Conservation (phyloP, 2,888 invertebrate genomes). For the Atrina japonica region DNA sequence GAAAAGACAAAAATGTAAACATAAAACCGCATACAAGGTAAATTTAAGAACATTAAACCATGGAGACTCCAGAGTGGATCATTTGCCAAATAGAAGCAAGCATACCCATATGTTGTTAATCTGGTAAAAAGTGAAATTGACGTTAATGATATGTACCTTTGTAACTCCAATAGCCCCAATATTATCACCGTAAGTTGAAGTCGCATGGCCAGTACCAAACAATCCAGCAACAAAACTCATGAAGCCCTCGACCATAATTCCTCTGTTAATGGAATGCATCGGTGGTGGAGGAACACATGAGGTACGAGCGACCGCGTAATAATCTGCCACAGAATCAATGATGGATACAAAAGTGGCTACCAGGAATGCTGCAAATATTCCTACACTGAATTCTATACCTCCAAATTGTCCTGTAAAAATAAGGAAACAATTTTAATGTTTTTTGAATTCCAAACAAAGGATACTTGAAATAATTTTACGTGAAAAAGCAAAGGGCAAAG, state of each 20-base stretch:
- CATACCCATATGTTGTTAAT: too few relatives aligned
- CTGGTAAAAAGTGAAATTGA: too few relatives aligned
- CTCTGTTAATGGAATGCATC: conserved; percentile 91
- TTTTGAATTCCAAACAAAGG: neutral
- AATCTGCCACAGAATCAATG: conserved; percentile 87
- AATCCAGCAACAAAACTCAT: conserved; percentile 90
- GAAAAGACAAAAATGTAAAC: too few relatives aligned
- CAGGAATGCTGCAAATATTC: conserved; percentile 62
- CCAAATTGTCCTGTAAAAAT: conserved; percentile 67
- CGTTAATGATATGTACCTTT: too few relatives aligned
- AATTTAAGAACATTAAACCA: too few relatives aligned
- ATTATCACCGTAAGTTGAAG: conserved; percentile 93
- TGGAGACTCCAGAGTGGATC: too few relatives aligned
- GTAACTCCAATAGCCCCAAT: conserved; percentile 94
- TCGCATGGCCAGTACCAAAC: conserved; percentile 92
- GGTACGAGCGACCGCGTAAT: conserved; percentile 89
- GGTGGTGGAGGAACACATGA: conserved; percentile 90
- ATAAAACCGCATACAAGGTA: too few relatives aligned
- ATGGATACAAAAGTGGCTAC: conserved; percentile 66
- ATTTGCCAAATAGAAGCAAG: too few relatives aligned
- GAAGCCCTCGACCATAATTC: conserved; percentile 86
- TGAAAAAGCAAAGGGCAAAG: neutral
- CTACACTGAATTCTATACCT: conserved; percentile 56
- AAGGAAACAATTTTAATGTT: neutral
- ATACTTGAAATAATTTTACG: neutral